Percentiles rank a stretch among this genome's conserved stretches.
These are phyloP conservation scores for Drosophila hydei DNA, from an alignment of 1,140 invertebrate genomes.

Conservation along the genomic window DNA sequence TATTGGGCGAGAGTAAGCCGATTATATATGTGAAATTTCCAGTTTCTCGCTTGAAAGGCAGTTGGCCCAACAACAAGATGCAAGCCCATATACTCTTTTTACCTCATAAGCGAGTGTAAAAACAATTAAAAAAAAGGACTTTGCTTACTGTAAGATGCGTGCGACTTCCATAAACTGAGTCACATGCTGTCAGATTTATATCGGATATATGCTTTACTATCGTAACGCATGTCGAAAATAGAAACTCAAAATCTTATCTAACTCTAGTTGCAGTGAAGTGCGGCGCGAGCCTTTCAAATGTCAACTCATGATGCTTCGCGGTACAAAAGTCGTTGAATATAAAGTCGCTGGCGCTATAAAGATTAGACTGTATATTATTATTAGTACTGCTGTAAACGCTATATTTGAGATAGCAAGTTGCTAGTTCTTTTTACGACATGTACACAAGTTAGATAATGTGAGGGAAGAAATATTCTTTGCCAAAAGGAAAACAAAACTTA, in stretches of 20 bases:
- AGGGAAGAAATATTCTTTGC: constrained; percentile 20
- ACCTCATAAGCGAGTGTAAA: no score
- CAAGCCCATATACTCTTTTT: no score
- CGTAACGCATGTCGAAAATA: not conserved
- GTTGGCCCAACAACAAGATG: no score
- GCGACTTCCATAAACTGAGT: constrained; percentile 24
- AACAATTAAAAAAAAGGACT: no score
- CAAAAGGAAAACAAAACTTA: not conserved
- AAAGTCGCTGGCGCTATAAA: constrained; percentile 61
- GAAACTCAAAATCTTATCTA: constrained; percentile 62
- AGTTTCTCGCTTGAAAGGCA: no score
- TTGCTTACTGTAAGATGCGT: no score
- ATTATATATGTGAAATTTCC: no score
- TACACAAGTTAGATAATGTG: constrained; percentile 54
- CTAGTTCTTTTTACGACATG: constrained; percentile 33
- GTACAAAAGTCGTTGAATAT: constrained; percentile 67
- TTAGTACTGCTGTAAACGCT: constrained; percentile 72
- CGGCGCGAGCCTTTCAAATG: constrained; percentile 3
- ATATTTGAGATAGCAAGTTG: constrained; percentile 72
- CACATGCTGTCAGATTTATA: constrained; percentile 33
- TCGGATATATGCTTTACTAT: constrained; percentile 25
- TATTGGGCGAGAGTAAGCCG: no score
- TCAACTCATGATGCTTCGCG: constrained; percentile 5
- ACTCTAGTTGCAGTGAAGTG: not conserved
- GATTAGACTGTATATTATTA: constrained; percentile 68